phyloP scores from a whole-genome alignment of 2,888 invertebrate species.

The Drosophila birchii region DNA sequence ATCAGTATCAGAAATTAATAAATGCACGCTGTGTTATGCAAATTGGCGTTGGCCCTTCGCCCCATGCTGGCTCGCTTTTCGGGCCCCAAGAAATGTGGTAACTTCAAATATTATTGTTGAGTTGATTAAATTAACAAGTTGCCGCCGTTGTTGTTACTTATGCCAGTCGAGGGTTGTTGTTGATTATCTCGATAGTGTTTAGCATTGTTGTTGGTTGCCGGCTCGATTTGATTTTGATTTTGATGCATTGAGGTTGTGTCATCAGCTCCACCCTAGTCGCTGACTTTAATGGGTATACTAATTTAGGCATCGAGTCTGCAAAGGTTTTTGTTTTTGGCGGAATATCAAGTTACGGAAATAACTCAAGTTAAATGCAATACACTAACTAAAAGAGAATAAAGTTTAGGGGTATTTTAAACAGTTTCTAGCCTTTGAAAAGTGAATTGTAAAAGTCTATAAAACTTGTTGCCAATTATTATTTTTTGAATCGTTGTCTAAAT shows the following conservation, averaged over 20 bases:
- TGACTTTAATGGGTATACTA: conserved; percentile 8
- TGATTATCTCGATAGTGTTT: conserved; percentile 24
- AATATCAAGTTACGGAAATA: neutral
- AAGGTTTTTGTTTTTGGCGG: neutral
- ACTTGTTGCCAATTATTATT: too few relatives aligned
- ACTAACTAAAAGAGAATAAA: neutral
- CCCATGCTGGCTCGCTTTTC: conserved; percentile 34
- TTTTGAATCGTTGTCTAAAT: neutral
- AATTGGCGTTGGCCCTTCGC: conserved; percentile 56
- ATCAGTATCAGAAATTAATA: conserved; percentile 53
- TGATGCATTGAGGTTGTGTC: conserved; percentile 45
- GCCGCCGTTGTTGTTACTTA: conserved; percentile 20
- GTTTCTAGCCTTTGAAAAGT: neutral
- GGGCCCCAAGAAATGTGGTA: conserved; percentile 55
- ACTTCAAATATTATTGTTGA: conserved; percentile 46
- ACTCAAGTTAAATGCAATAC: neutral
- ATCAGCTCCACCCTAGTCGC: conserved; percentile 18
- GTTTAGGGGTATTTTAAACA: neutral
- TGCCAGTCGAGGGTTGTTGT: conserved; percentile 22
- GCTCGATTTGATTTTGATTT: conserved; percentile 44
- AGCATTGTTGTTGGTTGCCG: conserved; percentile 24
- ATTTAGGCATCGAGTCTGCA: neutral
- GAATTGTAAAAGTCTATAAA: too few relatives aligned
- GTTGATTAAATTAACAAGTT: conserved; percentile 65
- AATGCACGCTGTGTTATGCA: conserved; percentile 59